Base-by-base conservation (phyloP, 2,797 vertebrate species). In the Gallinago nigripennis region DNA sequence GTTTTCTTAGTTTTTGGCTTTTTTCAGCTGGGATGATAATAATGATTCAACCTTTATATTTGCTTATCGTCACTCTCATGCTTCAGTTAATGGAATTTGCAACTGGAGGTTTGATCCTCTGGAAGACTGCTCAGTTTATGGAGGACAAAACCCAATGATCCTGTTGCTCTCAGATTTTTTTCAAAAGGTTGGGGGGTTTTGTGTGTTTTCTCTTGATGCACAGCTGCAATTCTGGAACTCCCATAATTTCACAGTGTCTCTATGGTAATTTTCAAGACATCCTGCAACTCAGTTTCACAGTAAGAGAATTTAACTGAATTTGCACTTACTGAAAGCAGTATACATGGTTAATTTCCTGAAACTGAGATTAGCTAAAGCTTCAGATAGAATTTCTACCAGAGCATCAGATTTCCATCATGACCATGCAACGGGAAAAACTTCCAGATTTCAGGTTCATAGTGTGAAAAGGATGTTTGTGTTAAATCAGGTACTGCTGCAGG, bases 251-350 rank as follows among this genome's bases (percentile, higher is more conserved):
- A 30, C 12, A 58, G 50, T 63, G 61, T 63, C 69, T 88, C 68
- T 51, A 43, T 27, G 19, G 43, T 41, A 76, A 82, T 85, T 94
- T 96, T 76, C 56, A 76, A 56, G 30, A 69, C 58, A 46, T 70
- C 24, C 78, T 83, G 91, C 96, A 94, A 83, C 75, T 94, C 53
- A 90, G 58, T 82, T 95, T 86, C 61, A 80, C 23, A 39, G 30
- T 83, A 57, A 31, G 37, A 95, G 89, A 91, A 69, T 90, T 85
- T 58, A 90, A 94, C 82, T 69, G 65, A 33, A 86, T 85, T 96
- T 73, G 25, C 81, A 63, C 28, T 81, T 58, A 41, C 8, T 78
- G 66, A 92, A 96, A 92, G 95, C 45, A 60, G 53, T 31, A 37
- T 31, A 45, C 66, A 33, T 80, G 66, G 89, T 54, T 94, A 92